phyloP scores from a whole-genome alignment of 2,797 vertebrate genomes.

The Hyperoplus lanceolatus region DNA sequence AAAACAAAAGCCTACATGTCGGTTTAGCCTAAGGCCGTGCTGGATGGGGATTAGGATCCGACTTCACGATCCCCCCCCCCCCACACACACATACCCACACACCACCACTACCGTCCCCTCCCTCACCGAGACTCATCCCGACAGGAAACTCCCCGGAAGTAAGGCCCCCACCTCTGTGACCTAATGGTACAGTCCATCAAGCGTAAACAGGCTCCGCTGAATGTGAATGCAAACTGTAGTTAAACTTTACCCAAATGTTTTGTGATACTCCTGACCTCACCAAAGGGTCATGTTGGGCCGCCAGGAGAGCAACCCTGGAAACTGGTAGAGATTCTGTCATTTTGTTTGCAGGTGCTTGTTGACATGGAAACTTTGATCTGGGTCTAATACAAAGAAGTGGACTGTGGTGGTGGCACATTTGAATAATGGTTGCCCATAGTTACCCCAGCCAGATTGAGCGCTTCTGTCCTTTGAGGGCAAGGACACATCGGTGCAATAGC shows the following conservation, averaged over 20 bases:
- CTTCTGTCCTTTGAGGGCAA: constrained; percentile 33
- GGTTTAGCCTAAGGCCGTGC: constrained; percentile 81
- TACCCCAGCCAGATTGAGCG: not conserved
- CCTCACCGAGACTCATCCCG: constrained; percentile 74
- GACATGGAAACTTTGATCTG: constrained; percentile 40
- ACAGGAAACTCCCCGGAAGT: constrained; percentile 63
- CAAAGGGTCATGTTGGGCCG: constrained; percentile 26
- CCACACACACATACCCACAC: constrained; percentile 28
- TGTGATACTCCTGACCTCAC: constrained; percentile 28
- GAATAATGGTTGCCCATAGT: constrained; percentile 11
- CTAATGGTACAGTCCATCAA: constrained; percentile 68
- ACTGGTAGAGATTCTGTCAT: not conserved
- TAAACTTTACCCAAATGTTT: constrained; percentile 16
- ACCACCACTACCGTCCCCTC: constrained; percentile 74
- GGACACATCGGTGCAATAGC: constrained; percentile 11
- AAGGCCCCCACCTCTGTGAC: constrained; percentile 10
- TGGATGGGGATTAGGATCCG: constrained; percentile 89
- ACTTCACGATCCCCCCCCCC: constrained; percentile 82
- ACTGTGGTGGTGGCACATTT: constrained; percentile 7
- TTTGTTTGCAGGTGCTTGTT: constrained; percentile 41
- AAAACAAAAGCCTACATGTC: constrained; percentile 74
- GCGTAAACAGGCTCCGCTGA: constrained; percentile 64
- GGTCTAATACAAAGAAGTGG: not conserved
- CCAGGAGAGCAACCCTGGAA: constrained; percentile 15
- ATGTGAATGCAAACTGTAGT: constrained; percentile 45